Percentiles rank a stretch among this genome's conserved stretches.
Conservation (phyloP, 1,140 invertebrate species). For the Ruditapes philippinarum region DNA sequence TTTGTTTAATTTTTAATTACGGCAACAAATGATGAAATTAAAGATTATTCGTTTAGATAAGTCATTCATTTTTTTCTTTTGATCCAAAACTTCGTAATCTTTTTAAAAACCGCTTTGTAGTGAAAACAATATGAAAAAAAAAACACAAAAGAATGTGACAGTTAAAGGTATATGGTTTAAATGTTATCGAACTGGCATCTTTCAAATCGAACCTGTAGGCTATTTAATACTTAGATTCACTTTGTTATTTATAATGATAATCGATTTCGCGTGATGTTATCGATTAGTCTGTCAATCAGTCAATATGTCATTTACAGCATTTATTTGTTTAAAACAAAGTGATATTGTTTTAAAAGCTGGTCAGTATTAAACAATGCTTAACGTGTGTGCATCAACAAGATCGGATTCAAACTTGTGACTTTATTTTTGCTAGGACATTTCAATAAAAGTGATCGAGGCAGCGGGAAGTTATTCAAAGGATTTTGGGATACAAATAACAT, state of each 20-base stretch:
- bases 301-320: slow-evolving; percentile 1
- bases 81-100: no score
- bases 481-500: no score
- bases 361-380: neutral
- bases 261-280: slow-evolving; percentile 35
- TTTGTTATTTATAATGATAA: slow-evolving; percentile 41
- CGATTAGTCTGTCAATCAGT: slow-evolving; percentile 30
- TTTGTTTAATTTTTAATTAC: no score
- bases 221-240: neutral
- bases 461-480: neutral
- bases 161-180: no score
- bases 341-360: neutral
- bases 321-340: slow-evolving; percentile 45
- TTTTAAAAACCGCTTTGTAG: no score
- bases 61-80: no score
- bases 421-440: neutral
- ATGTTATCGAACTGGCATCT: neutral
- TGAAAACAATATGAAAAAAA: no score
- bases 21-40: no score
- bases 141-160: no score
- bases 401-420: no score
- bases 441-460: neutral
- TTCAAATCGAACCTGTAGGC: neutral
- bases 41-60: no score
- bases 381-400: neutral